Evolutionary conservation across 2,797 vertebrate genomes (phyloP).

Genomic region (Peromyscus attwateri): DNA sequence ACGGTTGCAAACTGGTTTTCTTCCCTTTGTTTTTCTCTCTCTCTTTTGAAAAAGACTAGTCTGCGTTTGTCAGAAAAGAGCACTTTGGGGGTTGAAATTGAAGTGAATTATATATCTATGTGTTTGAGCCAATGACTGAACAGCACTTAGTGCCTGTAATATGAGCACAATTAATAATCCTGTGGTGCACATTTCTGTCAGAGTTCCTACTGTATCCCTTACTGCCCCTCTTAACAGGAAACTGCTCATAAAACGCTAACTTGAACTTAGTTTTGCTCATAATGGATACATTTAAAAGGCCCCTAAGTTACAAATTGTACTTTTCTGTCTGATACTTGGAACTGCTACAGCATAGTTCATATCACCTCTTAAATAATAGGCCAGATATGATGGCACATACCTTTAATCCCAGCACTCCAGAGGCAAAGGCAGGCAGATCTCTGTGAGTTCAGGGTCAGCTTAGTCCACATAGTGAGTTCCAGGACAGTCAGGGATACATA

Average conservation of each 20-base stretch:
- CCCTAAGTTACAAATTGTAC: not conserved
- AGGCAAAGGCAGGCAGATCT: not conserved
- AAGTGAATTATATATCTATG: not conserved
- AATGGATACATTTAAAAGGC: constrained; percentile 40
- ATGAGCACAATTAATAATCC: not conserved
- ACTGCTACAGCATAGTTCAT: not conserved
- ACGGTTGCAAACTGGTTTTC: not conserved
- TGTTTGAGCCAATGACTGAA: not conserved
- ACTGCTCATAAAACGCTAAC: not conserved
- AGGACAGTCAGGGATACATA: not conserved
- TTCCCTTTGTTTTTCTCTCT: not conserved
- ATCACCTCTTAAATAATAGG: not conserved
- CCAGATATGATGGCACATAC: not conserved
- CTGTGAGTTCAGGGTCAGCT: not conserved
- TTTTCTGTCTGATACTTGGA: not conserved
- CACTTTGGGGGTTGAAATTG: not conserved
- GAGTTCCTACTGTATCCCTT: not conserved
- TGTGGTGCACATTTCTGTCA: not conserved
- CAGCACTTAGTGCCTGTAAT: not conserved
- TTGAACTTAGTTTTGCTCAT: constrained; percentile 42
- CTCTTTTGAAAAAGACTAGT: not conserved
- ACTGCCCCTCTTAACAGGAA: not conserved
- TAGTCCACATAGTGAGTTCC: not conserved
- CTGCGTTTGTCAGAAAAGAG: constrained; percentile 35
- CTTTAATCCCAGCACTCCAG: not conserved